These are phyloP conservation scores for Bombylius discolor DNA, from an alignment of 2,888 invertebrate species.

Conservation along the genomic window DNA sequence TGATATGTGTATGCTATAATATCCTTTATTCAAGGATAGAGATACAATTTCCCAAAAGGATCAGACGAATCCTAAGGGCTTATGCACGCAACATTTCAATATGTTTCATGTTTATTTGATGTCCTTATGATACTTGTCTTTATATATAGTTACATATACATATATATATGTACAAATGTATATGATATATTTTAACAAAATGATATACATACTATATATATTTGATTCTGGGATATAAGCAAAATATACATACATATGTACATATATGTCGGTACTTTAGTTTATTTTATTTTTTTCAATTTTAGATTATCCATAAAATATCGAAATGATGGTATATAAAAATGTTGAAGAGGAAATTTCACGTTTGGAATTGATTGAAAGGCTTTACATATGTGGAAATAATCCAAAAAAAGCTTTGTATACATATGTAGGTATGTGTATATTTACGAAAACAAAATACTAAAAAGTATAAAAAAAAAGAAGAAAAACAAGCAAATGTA, in stretches of 20 bases:
- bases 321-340: background rate
- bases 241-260: background rate
- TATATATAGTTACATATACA: background rate
- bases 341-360: background rate
- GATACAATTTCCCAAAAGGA: background rate
- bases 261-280: background rate
- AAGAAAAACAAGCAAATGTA: background rate
- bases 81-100: background rate
- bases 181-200: too few species aligned
- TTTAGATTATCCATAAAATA: too few species aligned
- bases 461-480: background rate
- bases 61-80: background rate
- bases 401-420: background rate
- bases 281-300: background rate
- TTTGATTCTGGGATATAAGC: too few species aligned
- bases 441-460: background rate
- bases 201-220: too few species aligned
- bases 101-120: constrained; percentile 8
- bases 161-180: too few species aligned
- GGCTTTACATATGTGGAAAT: background rate
- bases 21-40: too few species aligned
- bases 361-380: constrained; percentile 5
- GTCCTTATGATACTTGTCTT: constrained; percentile 3
- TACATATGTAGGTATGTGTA: background rate
- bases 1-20: too few species aligned